Conservation (phyloP, 1,140 invertebrate genomes). For the Lepidurus packardi region DNA sequence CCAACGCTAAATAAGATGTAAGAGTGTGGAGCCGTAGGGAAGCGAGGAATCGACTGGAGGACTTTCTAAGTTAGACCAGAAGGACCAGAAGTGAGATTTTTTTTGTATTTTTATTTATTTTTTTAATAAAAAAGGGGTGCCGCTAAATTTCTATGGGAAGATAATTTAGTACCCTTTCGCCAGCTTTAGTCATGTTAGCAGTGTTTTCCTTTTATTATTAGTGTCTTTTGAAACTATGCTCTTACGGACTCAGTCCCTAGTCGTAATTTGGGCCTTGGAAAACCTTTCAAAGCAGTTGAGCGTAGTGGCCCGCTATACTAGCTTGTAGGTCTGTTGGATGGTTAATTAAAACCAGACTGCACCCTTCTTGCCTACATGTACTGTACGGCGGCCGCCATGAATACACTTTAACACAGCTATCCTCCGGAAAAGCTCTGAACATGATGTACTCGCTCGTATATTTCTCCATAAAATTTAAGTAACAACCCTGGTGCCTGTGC, state of each 20-base stretch:
- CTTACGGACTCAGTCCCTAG: neutral
- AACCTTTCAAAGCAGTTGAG: neutral
- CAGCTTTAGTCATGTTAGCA: neutral
- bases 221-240: neutral
- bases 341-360: constrained; percentile 2
- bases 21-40: too few relatives aligned
- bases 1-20: too few relatives aligned
- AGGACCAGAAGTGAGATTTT: too few relatives aligned
- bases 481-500: neutral
- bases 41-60: too few relatives aligned
- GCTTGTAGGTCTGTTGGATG: neutral
- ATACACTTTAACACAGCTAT: neutral
- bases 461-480: neutral
- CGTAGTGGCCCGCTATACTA: neutral
- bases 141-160: too few relatives aligned
- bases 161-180: neutral
- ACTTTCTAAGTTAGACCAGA: too few relatives aligned
- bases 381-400: neutral
- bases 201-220: neutral
- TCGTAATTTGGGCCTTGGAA: neutral
- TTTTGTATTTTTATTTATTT: too few relatives aligned
- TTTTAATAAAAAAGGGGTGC: too few relatives aligned
- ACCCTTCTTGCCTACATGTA: constrained; percentile 9
- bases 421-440: neutral
- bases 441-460: neutral